A percentile compares a stretch with the other conserved stretches of the same genome.
Conservation (phyloP, 2,888 invertebrate genomes). For the Leptinotarsa haldemani region DNA sequence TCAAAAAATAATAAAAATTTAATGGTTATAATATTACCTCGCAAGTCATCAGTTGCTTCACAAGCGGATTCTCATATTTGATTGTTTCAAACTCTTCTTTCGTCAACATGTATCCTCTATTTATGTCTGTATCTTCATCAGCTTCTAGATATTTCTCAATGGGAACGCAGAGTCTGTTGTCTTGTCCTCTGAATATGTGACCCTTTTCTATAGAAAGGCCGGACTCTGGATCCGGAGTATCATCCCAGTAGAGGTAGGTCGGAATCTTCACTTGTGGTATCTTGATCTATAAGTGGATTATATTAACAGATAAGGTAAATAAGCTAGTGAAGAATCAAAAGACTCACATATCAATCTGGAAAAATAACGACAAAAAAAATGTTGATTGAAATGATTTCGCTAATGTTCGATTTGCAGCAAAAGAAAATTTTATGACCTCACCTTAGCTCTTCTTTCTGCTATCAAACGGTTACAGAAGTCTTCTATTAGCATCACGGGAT, state of each 20-base stretch:
- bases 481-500: constrained; percentile 77
- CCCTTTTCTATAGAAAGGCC: constrained; percentile 66
- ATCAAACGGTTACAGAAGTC: constrained; percentile 67
- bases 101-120: constrained; percentile 70
- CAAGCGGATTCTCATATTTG: constrained; percentile 73
- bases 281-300: constrained; percentile 57
- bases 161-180: constrained; percentile 65
- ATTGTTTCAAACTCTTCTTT: constrained; percentile 71
- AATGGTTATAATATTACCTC: constrained; percentile 65
- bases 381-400: too few relatives aligned
- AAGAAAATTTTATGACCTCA: constrained; percentile 44
- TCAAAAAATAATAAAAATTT: neutral
- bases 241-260: constrained; percentile 62
- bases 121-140: constrained; percentile 63
- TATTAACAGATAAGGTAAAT: neutral
- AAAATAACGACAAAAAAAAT: too few relatives aligned
- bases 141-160: constrained; percentile 46
- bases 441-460: constrained; percentile 68
- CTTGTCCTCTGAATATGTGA: constrained; percentile 60
- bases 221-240: constrained; percentile 63
- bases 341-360: too few relatives aligned
- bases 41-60: constrained; percentile 71
- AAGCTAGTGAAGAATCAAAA: too few relatives aligned
- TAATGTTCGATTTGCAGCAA: too few relatives aligned
- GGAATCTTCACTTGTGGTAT: constrained; percentile 62